Evolutionary conservation across 2,113 vertebrate species (phyloP), one percentile per base, ranked within the genome.

Genomic region (Cisticola juncidis): DNA sequence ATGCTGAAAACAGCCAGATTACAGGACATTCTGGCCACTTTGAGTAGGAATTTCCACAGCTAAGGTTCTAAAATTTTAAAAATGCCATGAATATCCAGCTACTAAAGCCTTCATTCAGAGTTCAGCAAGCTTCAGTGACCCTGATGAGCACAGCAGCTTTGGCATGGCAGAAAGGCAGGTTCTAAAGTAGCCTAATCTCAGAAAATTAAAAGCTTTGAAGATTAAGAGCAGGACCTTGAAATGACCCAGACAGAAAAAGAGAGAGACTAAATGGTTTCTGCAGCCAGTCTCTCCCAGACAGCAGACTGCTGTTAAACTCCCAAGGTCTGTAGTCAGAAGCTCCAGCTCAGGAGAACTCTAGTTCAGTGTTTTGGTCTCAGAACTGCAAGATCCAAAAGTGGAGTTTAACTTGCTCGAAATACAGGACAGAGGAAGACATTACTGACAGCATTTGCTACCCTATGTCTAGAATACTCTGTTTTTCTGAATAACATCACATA

Each of bases 151-250:
- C 42, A 62, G n/a, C 44, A 53, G 81, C 70, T 71, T 69, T 9
- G 9, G 50, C n/a, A 54, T 23, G 33, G 56, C 64, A 73, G 65
- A 94, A 81, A 74, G 70, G 78, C 80, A 82, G 54, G 82, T 82
- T 57, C 62, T 87, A 58, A 94, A 60, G 58, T 77, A 88, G 79
- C 56, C 51, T 96, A 94, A 91, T 88, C 94, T 95, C 82, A 92
- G 94, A 95, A 94, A 96, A 94, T 88, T 88, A 94, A 92, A 94
- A 93, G 64, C 93, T 95, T 95, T 96, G 74, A 97, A 90, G 95
- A 95, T 95, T 96, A 96, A 86, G 81, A 94, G 58, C 78, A 95
- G 74, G 95, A 95, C 92, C 91, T 95, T 95, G 84, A 96, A 96
- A 88, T 88, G 95, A 96, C 95, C 94, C 89, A 87, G 68, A 86